phyloP scores from a whole-genome alignment of 2,113 vertebrate genomes.

The Aptenodytes forsteri region DNA sequence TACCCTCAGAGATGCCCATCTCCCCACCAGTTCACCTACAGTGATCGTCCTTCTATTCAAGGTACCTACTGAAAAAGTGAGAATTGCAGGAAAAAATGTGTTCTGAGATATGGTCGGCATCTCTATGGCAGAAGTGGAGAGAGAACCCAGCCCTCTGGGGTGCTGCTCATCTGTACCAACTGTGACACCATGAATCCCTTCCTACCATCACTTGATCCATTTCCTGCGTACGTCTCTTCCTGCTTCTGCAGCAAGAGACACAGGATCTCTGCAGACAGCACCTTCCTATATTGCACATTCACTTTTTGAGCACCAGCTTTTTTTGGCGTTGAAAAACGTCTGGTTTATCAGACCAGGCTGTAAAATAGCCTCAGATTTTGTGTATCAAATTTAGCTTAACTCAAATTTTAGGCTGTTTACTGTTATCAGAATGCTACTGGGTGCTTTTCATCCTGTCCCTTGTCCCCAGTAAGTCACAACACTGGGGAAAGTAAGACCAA shows the following conservation, averaged over 20 bases:
- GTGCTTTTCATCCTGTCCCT: neutral
- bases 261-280: neutral
- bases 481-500: neutral
- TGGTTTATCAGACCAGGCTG: neutral
- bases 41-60: rapidly evolving
- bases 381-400: neutral
- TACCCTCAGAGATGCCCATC: neutral
- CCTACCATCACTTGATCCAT: neutral
- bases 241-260: neutral
- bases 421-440: neutral
- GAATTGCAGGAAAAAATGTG: neutral
- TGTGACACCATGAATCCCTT: neutral
- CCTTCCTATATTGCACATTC: neutral
- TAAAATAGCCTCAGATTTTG: neutral
- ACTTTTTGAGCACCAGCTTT: neutral
- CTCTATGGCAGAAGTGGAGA: neutral
- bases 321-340: neutral
- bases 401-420: neutral
- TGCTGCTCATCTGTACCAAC: neutral
- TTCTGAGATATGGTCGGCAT: no score
- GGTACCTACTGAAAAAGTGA: neutral
- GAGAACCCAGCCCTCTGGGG: neutral
- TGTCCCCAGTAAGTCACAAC: neutral
- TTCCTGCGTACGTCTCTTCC: neutral
- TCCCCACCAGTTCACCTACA: neutral